Conservation (phyloP, 1,140 invertebrate species). For the Anastatus disparis region DNA sequence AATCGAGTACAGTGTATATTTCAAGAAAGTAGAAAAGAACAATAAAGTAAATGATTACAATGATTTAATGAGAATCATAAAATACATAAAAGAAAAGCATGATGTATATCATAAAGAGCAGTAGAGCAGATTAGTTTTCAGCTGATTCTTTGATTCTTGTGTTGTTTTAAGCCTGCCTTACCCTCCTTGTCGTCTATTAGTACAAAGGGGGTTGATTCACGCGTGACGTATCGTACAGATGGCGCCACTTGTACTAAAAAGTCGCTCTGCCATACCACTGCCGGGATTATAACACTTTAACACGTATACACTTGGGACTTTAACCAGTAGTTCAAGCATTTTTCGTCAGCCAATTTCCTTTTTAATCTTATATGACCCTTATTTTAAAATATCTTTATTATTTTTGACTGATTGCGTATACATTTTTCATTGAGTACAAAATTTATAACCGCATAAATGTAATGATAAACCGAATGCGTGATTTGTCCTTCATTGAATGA, state of each 20-base stretch:
- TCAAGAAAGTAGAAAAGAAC: neutral
- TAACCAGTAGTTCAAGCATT: conserved; percentile 31
- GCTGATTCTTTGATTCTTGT: conserved; percentile 21
- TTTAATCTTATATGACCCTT: too few species aligned
- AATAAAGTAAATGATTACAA: too few species aligned
- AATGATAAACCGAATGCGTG: too few species aligned
- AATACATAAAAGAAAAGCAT: too few species aligned
- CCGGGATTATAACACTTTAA: neutral
- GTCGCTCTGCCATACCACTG: neutral
- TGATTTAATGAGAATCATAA: too few species aligned
- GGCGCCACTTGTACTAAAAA: conserved; percentile 15
- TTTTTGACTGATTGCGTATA: too few species aligned
- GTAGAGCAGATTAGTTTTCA: too few species aligned
- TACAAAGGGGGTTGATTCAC: conserved; percentile 30
- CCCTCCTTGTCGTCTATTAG: conserved; percentile 25
- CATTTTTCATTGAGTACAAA: too few species aligned
- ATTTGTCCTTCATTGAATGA: too few species aligned
- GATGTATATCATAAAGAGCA: too few species aligned
- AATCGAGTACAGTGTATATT: neutral
- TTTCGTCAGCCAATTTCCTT: conserved; percentile 27
- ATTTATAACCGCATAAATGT: too few species aligned
- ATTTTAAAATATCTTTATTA: too few species aligned
- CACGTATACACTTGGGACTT: neutral
- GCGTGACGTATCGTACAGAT: conserved; percentile 5
- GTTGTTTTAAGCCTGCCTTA: conserved; percentile 30